Conservation (phyloP, 2,888 invertebrate genomes). For the Phorcus lineatus region DNA sequence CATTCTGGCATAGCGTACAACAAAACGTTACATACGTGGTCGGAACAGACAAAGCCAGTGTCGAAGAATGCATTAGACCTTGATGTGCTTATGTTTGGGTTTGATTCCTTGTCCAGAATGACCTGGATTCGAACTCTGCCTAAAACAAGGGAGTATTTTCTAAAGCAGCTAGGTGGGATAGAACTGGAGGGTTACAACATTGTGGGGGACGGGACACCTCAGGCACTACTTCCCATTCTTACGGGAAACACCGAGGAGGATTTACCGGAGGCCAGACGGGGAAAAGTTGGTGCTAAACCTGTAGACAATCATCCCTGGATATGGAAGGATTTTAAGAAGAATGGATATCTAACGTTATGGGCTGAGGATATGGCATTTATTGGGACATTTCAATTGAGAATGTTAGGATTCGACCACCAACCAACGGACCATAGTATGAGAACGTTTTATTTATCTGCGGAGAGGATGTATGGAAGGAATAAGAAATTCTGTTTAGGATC, state of each 20-base stretch:
- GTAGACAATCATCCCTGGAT: conserved; percentile 90
- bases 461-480: conserved; percentile 68
- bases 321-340: conserved; percentile 84
- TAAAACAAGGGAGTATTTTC: conserved; percentile 66
- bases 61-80: conserved; percentile 77
- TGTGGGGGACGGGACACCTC: conserved; percentile 76
- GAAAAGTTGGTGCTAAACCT: conserved; percentile 80
- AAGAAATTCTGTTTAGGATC: conserved; percentile 81
- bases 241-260: conserved; percentile 89
- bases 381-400: conserved; percentile 92
- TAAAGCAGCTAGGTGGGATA: conserved; percentile 60
- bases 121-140: conserved; percentile 77
- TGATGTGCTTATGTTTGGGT: conserved; percentile 89
- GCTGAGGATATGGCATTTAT: conserved; percentile 89
- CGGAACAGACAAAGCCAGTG: conserved; percentile 6
- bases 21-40: conserved; percentile 30
- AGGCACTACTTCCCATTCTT: conserved; percentile 88
- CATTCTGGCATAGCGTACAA: conserved; percentile 79
- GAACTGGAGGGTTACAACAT: conserved; percentile 82
- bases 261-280: conserved; percentile 87
- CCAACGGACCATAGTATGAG: conserved; percentile 95
- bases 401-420: conserved; percentile 88
- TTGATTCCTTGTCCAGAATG: conserved; percentile 91
- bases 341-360: conserved; percentile 82
- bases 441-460: conserved; percentile 83